These are phyloP conservation scores for Eudasyphora cyanicolor DNA, from an alignment of 2,888 invertebrate genomes.

Conservation along the genomic window DNA sequence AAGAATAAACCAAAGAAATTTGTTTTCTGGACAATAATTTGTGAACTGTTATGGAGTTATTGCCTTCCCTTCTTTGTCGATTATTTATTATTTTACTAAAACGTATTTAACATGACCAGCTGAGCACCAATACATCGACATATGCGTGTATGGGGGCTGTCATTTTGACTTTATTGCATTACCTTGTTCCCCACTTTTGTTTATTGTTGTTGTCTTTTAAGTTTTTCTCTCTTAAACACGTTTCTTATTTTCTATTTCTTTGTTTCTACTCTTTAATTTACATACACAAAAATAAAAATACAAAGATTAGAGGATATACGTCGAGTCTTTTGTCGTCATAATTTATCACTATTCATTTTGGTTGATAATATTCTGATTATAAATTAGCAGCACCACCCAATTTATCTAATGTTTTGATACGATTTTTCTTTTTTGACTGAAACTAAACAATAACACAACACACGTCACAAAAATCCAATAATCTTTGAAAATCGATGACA, in stretches of 20 bases:
- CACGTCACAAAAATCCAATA: no score
- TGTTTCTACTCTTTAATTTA: constrained; percentile 11
- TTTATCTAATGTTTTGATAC: no score
- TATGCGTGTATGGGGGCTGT: constrained; percentile 24
- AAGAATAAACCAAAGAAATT: not conserved
- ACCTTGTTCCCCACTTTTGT: constrained; percentile 34
- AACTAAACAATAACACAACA: no score
- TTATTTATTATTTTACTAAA: constrained; percentile 24
- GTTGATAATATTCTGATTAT: no score
- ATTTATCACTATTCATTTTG: constrained; percentile 31
- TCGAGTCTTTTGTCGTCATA: constrained; percentile 36
- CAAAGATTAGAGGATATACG: not conserved
- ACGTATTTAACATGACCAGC: constrained; percentile 41
- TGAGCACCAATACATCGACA: constrained; percentile 19
- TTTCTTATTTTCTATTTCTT: not conserved
- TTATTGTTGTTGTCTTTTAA: constrained; percentile 20
- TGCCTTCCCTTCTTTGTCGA: constrained; percentile 2
- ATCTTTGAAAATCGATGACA: no score
- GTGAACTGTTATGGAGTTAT: not conserved
- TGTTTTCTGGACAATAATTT: not conserved
- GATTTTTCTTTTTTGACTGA: no score
- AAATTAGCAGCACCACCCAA: no score
- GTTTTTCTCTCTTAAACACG: constrained; percentile 28
- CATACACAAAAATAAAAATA: not conserved
- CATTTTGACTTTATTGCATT: constrained; percentile 41